Conservation (phyloP, 2,888 invertebrate genomes). For the Deroplatys truncata region DNA sequence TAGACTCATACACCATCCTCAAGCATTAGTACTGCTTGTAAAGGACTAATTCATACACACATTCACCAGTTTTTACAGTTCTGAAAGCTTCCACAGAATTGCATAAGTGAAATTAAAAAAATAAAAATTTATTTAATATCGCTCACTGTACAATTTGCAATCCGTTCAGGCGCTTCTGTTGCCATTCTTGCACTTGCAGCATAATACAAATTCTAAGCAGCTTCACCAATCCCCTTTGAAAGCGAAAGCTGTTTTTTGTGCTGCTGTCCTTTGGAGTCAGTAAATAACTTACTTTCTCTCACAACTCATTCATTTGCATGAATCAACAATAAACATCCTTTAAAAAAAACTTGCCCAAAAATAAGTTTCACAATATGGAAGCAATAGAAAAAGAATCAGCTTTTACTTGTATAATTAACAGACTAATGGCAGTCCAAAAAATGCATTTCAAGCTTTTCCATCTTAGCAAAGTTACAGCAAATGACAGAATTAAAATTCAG, state of each 20-base stretch:
- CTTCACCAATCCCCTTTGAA: background rate
- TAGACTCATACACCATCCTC: background rate
- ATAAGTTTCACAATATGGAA: background rate
- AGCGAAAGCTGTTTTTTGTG: background rate
- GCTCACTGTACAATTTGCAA: background rate
- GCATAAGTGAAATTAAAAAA: background rate
- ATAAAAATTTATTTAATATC: background rate
- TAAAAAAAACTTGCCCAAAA: background rate
- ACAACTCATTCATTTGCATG: background rate
- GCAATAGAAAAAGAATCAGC: background rate
- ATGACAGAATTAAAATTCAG: too few species aligned
- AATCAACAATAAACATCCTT: background rate
- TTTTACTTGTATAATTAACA: background rate
- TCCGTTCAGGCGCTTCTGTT: background rate
- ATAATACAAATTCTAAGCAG: background rate
- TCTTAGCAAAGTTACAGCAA: background rate
- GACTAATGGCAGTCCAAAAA: background rate
- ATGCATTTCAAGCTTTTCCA: background rate
- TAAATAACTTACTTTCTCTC: background rate
- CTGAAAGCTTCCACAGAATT: background rate
- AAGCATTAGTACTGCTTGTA: background rate
- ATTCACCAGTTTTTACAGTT: background rate
- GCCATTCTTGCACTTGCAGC: background rate
- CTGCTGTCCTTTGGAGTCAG: background rate
- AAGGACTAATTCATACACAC: background rate